Evolutionary conservation across 2,797 vertebrate species (phyloP).

Genomic region (Fratercula arctica): DNA sequence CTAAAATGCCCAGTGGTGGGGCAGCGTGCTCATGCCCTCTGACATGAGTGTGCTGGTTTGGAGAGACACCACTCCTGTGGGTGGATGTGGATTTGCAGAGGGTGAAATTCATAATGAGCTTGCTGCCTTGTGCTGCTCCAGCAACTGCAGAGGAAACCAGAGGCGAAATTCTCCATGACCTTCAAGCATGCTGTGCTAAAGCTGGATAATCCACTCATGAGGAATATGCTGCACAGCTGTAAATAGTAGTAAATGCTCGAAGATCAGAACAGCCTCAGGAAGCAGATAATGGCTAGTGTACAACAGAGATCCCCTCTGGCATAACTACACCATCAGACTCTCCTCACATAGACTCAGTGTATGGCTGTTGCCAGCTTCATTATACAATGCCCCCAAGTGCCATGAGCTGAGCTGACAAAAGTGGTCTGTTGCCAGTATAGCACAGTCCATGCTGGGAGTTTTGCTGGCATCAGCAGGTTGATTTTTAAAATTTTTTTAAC

Average conservation of each 20-base stretch:
- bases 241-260: background rate
- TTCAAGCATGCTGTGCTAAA: background rate
- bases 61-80: rapidly evolving
- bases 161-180: background rate
- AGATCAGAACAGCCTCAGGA: background rate
- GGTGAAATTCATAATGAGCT: background rate
- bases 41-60: background rate
- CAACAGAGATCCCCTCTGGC: background rate
- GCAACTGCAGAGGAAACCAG: background rate
- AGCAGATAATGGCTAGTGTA: background rate
- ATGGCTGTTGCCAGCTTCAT: background rate
- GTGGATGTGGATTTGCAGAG: background rate
- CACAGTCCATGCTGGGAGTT: background rate
- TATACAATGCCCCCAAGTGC: background rate
- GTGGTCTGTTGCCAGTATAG: background rate
- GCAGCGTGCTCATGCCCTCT: background rate
- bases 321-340: background rate
- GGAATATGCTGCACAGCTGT: background rate
- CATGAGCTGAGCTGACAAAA: background rate
- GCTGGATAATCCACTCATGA: background rate
- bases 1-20: background rate
- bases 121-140: background rate
- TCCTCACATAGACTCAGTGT: background rate
- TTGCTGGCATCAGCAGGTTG: background rate
- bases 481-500: background rate